Conservation (phyloP, 2,113 vertebrate genomes). For the Anarrhichthys ocellatus region DNA sequence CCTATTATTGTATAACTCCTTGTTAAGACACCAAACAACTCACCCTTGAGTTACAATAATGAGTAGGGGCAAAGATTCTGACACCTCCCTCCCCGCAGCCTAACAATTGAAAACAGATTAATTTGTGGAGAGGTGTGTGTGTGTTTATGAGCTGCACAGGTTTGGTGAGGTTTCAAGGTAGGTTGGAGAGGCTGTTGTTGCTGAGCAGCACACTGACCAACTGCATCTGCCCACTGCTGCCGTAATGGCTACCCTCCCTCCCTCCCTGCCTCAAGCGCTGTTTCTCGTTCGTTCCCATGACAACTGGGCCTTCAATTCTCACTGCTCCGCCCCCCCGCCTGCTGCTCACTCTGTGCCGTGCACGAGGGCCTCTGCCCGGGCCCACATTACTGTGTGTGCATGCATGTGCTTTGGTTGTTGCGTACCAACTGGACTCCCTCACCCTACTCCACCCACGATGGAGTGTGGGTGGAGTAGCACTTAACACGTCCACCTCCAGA, state of each 20-base stretch:
- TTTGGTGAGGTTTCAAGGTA: constrained; percentile 46
- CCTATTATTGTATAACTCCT: constrained; percentile 53
- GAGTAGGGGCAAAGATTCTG: constrained; percentile 40
- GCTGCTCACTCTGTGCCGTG: constrained; percentile 61
- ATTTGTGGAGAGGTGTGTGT: constrained; percentile 7
- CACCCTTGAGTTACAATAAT: constrained; percentile 27
- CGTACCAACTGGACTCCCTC: constrained; percentile 46
- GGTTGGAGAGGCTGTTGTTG: constrained; percentile 48
- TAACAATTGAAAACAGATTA: constrained; percentile 43
- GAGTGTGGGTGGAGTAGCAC: constrained; percentile 36
- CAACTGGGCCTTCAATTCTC: constrained; percentile 70
- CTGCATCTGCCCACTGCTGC: constrained; percentile 71
- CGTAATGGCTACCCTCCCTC: constrained; percentile 55
- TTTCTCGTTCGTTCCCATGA: constrained; percentile 79
- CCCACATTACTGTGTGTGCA: constrained; percentile 40
- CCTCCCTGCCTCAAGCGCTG: constrained; percentile 71
- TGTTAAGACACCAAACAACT: constrained; percentile 46
- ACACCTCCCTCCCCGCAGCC: not conserved
- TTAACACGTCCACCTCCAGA: constrained; percentile 60
- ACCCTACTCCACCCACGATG: constrained; percentile 28
- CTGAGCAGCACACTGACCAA: constrained; percentile 62
- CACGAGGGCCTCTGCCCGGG: constrained; percentile 57
- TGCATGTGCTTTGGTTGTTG: constrained; percentile 44
- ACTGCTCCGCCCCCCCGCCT: constrained; percentile 66
- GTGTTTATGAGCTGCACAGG: not conserved